These are phyloP conservation scores for Allophyes oxyacanthae DNA, from an alignment of 2,888 invertebrate genomes.

Conservation along the genomic window DNA sequence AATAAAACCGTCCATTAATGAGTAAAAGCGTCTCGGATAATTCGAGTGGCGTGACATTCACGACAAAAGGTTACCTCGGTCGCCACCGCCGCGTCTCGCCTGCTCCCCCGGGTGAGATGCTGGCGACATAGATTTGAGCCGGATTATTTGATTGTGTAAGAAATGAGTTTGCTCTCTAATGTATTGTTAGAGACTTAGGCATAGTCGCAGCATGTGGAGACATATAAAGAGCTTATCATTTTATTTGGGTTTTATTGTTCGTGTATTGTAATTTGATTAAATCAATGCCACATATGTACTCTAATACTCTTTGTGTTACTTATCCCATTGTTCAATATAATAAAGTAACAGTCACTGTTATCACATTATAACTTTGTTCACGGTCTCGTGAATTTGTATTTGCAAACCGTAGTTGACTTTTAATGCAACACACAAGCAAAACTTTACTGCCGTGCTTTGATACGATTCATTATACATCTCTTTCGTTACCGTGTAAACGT, in stretches of 20 bases:
- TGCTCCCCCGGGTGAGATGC: slow-evolving; percentile 64
- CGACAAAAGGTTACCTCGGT: slow-evolving; percentile 73
- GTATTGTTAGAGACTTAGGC: slow-evolving; percentile 54
- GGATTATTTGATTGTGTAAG: slow-evolving; percentile 75
- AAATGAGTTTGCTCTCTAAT: slow-evolving; percentile 62
- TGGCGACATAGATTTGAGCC: slow-evolving; percentile 63
- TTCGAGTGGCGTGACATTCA: slow-evolving; percentile 78
- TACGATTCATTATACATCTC: slow-evolving; percentile 25
- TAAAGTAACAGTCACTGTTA: slow-evolving; percentile 10
- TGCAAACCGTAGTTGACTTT: slow-evolving; percentile 23
- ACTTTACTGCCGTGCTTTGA: slow-evolving; percentile 22
- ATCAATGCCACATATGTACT: slow-evolving; percentile 12
- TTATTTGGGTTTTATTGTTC: slow-evolving; percentile 39
- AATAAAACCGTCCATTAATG: slow-evolving; percentile 86
- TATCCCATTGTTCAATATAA: background rate
- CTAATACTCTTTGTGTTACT: slow-evolving; percentile 2
- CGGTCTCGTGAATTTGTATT: slow-evolving; percentile 29
- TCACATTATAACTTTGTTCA: slow-evolving; percentile 16
- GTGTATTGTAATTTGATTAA: slow-evolving; percentile 40
- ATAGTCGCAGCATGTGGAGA: slow-evolving; percentile 36
- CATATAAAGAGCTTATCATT: slow-evolving; percentile 44
- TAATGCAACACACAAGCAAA: slow-evolving; percentile 28
- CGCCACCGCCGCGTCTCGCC: slow-evolving; percentile 53
- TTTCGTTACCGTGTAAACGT: slow-evolving; percentile 22
- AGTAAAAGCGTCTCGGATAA: slow-evolving; percentile 82